Percentiles rank a stretch among this genome's conserved stretches.
phyloP scores from a whole-genome alignment of 1,140 invertebrate genomes.

The Drosophila persimilis region DNA sequence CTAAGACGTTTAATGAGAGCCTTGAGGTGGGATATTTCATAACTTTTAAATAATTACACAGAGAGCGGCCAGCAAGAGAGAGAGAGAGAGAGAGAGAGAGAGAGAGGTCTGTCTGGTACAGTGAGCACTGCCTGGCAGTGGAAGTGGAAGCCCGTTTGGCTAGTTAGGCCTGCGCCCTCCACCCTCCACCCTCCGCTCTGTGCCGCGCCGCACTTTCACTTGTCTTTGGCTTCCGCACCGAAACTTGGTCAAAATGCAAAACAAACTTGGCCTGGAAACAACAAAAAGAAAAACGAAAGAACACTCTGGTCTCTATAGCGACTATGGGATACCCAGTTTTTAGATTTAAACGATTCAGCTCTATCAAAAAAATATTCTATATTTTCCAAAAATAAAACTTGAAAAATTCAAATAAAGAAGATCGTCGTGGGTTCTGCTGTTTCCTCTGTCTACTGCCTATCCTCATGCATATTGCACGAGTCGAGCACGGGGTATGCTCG shows the following conservation, averaged over 20 bases:
- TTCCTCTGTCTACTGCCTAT: no score
- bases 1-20: conserved; percentile 35
- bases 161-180: conserved; percentile 56
- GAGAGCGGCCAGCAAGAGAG: conserved; percentile 1
- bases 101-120: conserved; percentile 17
- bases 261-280: conserved; percentile 65
- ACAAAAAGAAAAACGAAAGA: conserved; percentile 11
- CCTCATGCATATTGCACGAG: not conserved
- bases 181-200: conserved; percentile 48
- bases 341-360: no score
- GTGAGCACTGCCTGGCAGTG: conserved; percentile 2
- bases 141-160: conserved; percentile 39
- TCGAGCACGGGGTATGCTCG: no score
- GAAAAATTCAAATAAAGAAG: no score
- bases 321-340: no score
- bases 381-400: no score
- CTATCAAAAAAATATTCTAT: no score
- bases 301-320: no score
- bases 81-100: not conserved
- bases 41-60: conserved; percentile 60
- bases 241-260: conserved; percentile 81
- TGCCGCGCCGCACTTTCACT: conserved; percentile 67
- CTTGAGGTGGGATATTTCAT: conserved; percentile 59
- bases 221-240: conserved; percentile 67
- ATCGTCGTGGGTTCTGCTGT: no score